Percentiles rank a stretch among this genome's conserved stretches.
Conservation (phyloP, 1,140 invertebrate species). For the Ceratina calcarata region DNA sequence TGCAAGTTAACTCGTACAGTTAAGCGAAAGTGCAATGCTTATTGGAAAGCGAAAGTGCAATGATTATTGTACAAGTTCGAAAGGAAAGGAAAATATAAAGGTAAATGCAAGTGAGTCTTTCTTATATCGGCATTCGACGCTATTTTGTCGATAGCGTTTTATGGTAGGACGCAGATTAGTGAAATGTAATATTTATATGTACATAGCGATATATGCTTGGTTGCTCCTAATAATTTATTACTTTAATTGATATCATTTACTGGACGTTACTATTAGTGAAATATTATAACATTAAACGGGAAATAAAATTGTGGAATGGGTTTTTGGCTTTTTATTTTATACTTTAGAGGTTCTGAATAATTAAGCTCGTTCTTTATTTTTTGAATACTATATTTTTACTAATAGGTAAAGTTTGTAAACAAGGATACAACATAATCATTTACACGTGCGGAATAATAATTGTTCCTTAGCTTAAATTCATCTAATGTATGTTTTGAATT, state of each 20-base stretch:
- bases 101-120: slow-evolving; percentile 46
- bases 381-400: slow-evolving; percentile 64
- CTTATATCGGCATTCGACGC: slow-evolving; percentile 52
- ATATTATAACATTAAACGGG: slow-evolving; percentile 47
- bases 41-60: not conserved
- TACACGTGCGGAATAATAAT: slow-evolving; percentile 68
- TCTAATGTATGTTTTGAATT: not conserved
- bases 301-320: slow-evolving; percentile 47
- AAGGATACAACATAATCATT: slow-evolving; percentile 69
- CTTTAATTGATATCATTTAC: slow-evolving; percentile 60
- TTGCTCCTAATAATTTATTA: slow-evolving; percentile 60
- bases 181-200: slow-evolving; percentile 67
- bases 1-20: no score
- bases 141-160: slow-evolving; percentile 51
- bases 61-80: no score
- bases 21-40: slow-evolving; percentile 26
- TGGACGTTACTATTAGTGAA: slow-evolving; percentile 58
- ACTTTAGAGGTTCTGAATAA: not conserved
- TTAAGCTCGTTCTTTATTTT: slow-evolving; percentile 31
- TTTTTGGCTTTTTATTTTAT: not conserved
- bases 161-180: slow-evolving; percentile 52
- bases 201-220: slow-evolving; percentile 61
- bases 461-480: slow-evolving; percentile 59
- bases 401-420: slow-evolving; percentile 64
- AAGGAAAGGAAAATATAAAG: not conserved